phyloP scores from a whole-genome alignment of 2,797 vertebrate genomes.

The Gallinago solitaria region DNA sequence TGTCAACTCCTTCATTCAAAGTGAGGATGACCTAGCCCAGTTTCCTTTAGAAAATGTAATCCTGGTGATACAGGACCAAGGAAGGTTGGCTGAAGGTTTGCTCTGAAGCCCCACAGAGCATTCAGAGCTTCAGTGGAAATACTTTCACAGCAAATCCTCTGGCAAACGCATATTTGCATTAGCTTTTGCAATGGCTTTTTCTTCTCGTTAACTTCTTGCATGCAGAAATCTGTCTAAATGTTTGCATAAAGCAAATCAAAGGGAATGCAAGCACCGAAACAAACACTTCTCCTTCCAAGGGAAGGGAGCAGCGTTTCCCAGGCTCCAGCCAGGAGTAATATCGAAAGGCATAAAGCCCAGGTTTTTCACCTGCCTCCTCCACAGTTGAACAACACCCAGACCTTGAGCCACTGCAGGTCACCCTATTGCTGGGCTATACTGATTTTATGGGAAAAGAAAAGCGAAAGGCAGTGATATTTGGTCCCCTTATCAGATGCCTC shows the following conservation, averaged over 20 bases:
- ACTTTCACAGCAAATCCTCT: background rate
- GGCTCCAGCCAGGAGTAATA: background rate
- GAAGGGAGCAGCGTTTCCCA: background rate
- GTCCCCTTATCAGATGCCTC: background rate
- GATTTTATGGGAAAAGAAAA: background rate
- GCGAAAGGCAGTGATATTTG: background rate
- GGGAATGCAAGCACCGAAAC: background rate
- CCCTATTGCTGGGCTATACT: background rate
- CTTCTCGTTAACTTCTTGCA: background rate
- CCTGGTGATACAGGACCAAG: background rate
- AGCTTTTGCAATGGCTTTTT: background rate
- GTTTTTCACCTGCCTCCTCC: background rate
- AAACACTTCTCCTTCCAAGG: background rate
- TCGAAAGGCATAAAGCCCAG: background rate
- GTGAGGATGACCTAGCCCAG: background rate
- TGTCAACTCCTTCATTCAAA: background rate
- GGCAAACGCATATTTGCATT: background rate
- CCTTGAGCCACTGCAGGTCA: background rate
- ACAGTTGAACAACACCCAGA: background rate
- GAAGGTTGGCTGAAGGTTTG: background rate
- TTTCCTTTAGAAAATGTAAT: background rate
- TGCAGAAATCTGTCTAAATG: background rate
- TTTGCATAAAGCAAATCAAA: background rate
- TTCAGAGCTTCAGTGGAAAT: background rate
- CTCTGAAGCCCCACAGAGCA: background rate